Evolutionary conservation across 2,113 vertebrate genomes (phyloP).

Genomic region (Sebastes schlegelii): DNA sequence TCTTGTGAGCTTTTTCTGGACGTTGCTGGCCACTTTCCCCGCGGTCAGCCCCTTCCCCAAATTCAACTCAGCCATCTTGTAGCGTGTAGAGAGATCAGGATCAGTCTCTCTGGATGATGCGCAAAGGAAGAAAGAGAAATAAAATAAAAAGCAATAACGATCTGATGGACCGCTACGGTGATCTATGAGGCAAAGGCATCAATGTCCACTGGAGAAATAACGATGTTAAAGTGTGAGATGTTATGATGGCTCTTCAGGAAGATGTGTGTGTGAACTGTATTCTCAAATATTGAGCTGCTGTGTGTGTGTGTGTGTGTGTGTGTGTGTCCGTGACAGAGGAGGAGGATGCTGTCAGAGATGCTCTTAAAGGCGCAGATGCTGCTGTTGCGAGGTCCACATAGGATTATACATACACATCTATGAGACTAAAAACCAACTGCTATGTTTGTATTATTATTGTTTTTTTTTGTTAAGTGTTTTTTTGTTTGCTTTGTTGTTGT

Average conservation of each 20-base stretch:
- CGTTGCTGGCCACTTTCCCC: conserved; percentile 95
- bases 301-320: conserved; percentile 68
- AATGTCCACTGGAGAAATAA: conserved; percentile 61
- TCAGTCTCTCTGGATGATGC: conserved; percentile 65
- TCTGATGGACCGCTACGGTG: conserved; percentile 63
- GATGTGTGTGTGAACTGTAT: conserved; percentile 50
- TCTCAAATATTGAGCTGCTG: conserved; percentile 61
- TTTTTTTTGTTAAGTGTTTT: no score
- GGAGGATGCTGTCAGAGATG: conserved; percentile 77
- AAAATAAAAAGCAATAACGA: conserved; percentile 53
- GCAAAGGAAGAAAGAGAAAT: conserved; percentile 42
- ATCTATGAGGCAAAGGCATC: conserved; percentile 65
- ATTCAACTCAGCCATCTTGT: conserved; percentile 96
- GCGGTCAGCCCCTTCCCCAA: conserved; percentile 97
- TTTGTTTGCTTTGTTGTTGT: no score
- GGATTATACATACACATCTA: no score
- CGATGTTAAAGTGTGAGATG: conserved; percentile 17
- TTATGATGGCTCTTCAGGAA: conserved; percentile 4
- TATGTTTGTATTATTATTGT: no score
- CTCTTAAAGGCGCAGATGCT: conserved; percentile 81
- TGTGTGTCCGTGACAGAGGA: conserved; percentile 71
- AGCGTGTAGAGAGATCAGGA: conserved; percentile 56
- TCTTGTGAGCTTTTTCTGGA: conserved; percentile 97
- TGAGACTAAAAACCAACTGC: no score
- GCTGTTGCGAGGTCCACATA: conserved; percentile 25